Conservation (phyloP, 2,888 invertebrate species). For the Dorcus hopei region DNA sequence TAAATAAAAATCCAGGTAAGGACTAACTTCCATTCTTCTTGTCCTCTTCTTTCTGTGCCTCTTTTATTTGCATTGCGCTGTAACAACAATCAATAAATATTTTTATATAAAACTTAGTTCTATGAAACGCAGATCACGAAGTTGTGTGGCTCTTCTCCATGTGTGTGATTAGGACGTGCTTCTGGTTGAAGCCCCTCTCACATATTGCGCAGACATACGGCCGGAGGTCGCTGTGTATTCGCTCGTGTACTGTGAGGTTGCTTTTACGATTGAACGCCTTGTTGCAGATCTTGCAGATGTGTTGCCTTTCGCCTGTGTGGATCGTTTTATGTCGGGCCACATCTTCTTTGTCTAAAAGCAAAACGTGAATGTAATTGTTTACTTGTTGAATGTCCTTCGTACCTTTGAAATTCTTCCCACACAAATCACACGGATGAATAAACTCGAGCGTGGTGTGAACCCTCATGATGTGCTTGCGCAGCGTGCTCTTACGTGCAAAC, state of each 20-base stretch:
- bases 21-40: too few relatives aligned
- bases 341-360: background rate
- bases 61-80: too few relatives aligned
- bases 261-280: background rate
- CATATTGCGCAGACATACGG: background rate
- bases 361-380: too few relatives aligned
- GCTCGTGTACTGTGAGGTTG: background rate
- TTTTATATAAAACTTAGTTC: background rate
- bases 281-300: background rate
- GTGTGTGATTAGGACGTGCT: background rate
- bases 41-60: too few relatives aligned
- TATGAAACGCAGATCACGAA: background rate
- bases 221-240: background rate
- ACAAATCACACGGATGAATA: background rate
- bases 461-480: conserved; percentile 7
- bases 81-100: too few relatives aligned
- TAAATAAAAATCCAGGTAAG: too few relatives aligned
- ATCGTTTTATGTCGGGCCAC: background rate
- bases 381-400: background rate
- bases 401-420: conserved; percentile 7
- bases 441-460: conserved; percentile 1
- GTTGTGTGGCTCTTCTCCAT: background rate
- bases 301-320: background rate
- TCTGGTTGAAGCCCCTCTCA: background rate
- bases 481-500: conserved; percentile 3